Conservation (phyloP, 2,797 vertebrate species). For the Esox masquinongy region DNA sequence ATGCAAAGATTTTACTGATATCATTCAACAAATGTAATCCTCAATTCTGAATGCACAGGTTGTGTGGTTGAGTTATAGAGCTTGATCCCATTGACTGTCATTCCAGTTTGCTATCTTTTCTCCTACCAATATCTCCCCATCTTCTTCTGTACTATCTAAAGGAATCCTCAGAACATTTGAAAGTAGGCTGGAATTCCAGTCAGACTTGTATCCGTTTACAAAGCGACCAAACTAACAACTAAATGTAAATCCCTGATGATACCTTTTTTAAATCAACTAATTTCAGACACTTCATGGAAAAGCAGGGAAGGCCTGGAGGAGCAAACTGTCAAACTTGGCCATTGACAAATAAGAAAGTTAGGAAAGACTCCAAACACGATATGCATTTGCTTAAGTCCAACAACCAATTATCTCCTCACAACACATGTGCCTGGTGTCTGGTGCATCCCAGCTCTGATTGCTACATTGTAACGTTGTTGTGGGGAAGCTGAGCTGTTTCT, state of each 20-base stretch:
- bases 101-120: background rate
- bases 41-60: background rate
- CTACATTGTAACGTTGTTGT: no score
- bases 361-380: no score
- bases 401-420: no score
- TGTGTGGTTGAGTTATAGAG: background rate
- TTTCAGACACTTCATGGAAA: background rate
- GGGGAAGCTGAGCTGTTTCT: no score
- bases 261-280: background rate
- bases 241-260: background rate
- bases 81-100: background rate
- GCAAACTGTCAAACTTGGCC: background rate
- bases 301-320: background rate
- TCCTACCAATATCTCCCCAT: background rate
- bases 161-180: background rate
- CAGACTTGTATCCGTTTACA: background rate
- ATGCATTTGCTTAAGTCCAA: no score
- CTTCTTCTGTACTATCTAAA: background rate
- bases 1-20: background rate
- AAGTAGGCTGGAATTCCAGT: background rate
- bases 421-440: no score
- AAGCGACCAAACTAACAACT: conserved; percentile 56
- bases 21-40: background rate
- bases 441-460: no score
- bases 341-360: no score